Conservation (phyloP, 2,797 vertebrate genomes). For the Alauda arvensis region DNA sequence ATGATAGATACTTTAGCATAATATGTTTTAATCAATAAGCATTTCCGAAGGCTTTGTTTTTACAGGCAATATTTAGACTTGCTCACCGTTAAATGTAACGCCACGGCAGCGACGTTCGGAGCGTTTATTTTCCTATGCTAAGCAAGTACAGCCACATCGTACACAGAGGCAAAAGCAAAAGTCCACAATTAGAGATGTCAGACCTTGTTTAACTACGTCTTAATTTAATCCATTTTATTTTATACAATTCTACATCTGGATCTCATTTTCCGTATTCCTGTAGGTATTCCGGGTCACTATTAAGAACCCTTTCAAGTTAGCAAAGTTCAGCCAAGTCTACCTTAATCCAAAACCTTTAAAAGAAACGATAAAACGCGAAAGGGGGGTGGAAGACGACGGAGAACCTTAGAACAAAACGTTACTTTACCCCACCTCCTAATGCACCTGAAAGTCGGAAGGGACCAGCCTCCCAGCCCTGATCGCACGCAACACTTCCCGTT, state of each 20-base stretch:
- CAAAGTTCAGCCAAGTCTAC: slow-evolving; percentile 86
- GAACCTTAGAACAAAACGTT: background rate
- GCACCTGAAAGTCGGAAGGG: slow-evolving; percentile 34
- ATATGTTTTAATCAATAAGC: slow-evolving; percentile 72
- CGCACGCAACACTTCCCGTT: background rate
- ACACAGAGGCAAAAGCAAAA: slow-evolving; percentile 55
- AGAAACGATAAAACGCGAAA: slow-evolving; percentile 46
- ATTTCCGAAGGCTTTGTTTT: slow-evolving; percentile 63
- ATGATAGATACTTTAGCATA: slow-evolving; percentile 64
- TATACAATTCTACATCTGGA: slow-evolving; percentile 81
- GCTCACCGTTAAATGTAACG: slow-evolving; percentile 37
- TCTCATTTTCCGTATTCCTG: slow-evolving; percentile 84
- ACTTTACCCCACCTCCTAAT: slow-evolving; percentile 8
- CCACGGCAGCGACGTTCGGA: slow-evolving; percentile 6
- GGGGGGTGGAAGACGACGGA: background rate
- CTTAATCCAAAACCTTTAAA: slow-evolving; percentile 75
- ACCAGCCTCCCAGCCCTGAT: background rate
- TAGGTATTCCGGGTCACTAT: slow-evolving; percentile 84
- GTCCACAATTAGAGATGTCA: slow-evolving; percentile 76
- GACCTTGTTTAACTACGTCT: slow-evolving; percentile 73
- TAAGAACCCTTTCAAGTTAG: slow-evolving; percentile 80
- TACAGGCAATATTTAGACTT: slow-evolving; percentile 55
- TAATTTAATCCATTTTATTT: slow-evolving; percentile 74
- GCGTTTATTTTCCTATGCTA: slow-evolving; percentile 40
- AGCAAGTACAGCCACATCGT: slow-evolving; percentile 17